These are phyloP conservation scores for Apistogramma diplotaenia DNA, from an alignment of 2,113 vertebrate species.

Conservation along the genomic window DNA sequence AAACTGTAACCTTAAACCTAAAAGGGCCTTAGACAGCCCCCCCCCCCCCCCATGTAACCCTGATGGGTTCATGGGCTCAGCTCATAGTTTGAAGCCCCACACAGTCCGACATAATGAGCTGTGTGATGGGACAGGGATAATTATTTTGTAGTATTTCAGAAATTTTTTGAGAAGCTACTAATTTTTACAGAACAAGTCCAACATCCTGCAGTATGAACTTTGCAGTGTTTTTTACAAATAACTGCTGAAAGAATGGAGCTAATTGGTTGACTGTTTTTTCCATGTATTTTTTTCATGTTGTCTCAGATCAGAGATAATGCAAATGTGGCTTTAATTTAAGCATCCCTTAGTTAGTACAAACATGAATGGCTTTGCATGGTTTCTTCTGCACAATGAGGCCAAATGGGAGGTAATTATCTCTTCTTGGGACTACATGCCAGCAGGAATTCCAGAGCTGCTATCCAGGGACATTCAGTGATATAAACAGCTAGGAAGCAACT, in stretches of 20 bases:
- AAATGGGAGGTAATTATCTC: conserved; percentile 44
- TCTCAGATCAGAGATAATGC: background rate
- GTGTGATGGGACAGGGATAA: background rate
- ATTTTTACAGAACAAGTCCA: background rate
- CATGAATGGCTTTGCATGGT: background rate
- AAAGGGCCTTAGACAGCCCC: too few species aligned
- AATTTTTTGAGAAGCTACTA: background rate
- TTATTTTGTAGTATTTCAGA: background rate
- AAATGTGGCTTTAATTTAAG: background rate
- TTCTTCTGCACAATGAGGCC: background rate
- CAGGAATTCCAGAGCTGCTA: conserved; percentile 13
- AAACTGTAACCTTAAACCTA: too few species aligned
- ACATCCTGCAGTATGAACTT: background rate
- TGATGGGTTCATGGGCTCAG: background rate
- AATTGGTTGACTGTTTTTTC: background rate
- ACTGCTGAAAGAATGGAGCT: background rate
- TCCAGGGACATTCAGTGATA: conserved; percentile 29
- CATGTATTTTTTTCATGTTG: background rate
- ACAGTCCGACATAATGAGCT: background rate
- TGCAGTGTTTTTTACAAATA: background rate
- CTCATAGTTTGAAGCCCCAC: background rate
- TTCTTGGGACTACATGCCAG: conserved; percentile 43
- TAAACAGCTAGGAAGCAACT: conserved; percentile 13
- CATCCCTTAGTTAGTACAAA: background rate
- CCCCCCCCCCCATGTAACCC: too few species aligned